A percentile compares a stretch with the other conserved stretches of the same genome.
Conservation (phyloP, 2,113 vertebrate species). For the Phyllostomus hastatus region DNA sequence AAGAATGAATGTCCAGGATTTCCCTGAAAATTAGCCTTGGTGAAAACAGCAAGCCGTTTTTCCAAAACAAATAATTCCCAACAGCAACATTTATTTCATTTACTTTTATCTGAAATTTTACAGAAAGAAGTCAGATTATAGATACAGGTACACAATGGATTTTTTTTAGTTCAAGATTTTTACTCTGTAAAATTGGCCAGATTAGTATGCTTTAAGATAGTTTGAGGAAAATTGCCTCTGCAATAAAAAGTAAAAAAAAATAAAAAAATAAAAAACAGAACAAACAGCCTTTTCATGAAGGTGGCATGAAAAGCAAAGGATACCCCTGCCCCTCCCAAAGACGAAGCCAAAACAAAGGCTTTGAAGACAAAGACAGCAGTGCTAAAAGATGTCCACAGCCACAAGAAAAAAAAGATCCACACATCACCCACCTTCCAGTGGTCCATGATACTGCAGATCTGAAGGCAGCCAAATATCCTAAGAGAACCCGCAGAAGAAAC, state of each 20-base stretch:
- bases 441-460: not conserved
- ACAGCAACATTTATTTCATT: not conserved
- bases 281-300: not conserved
- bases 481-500: not conserved
- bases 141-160: not conserved
- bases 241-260: not conserved
- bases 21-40: not conserved
- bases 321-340: not conserved
- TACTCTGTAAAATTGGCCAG: not conserved
- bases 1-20: not conserved
- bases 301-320: not conserved
- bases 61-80: slow-evolving; percentile 26
- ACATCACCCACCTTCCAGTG: not conserved
- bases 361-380: not conserved
- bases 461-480: not conserved
- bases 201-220: not conserved
- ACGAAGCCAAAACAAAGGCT: not conserved
- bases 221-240: not conserved
- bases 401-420: not conserved
- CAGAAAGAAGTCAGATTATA: not conserved
- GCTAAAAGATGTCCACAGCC: not conserved
- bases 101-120: not conserved
- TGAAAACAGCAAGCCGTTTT: not conserved
- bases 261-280: not conserved
- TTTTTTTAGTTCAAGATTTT: not conserved